Evolutionary conservation across 2,113 vertebrate species (phyloP).

Genomic region (Muscicapa adusta): DNA sequence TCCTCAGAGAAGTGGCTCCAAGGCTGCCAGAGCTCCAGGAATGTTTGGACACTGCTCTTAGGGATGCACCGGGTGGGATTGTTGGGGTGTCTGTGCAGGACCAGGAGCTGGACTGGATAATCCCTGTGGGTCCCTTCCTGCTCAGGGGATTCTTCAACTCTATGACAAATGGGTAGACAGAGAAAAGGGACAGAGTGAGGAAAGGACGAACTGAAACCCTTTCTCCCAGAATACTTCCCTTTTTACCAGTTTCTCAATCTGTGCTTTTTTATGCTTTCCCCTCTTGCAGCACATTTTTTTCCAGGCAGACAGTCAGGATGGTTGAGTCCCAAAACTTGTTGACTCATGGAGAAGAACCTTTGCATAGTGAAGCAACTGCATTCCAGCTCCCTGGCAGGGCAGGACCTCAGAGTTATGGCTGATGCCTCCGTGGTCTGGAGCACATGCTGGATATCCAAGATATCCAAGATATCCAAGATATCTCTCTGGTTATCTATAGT

Average conservation of each 20-base stretch:
- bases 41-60: accelerated
- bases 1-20: background rate
- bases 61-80: background rate
- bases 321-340: background rate
- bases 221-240: background rate
- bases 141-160: background rate
- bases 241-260: background rate
- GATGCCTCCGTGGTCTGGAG: background rate
- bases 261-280: background rate
- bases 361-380: background rate
- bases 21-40: background rate
- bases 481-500: background rate
- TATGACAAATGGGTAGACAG: background rate
- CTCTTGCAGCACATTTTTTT: constrained; percentile 18
- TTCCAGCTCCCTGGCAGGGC: background rate
- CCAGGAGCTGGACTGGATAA: background rate
- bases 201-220: background rate
- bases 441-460: background rate
- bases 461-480: background rate
- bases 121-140: background rate
- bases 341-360: background rate
- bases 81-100: background rate
- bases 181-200: background rate
- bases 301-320: background rate
- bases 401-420: background rate